Conservation (phyloP, 2,797 vertebrate species). For the Eulemur rubriventer region DNA sequence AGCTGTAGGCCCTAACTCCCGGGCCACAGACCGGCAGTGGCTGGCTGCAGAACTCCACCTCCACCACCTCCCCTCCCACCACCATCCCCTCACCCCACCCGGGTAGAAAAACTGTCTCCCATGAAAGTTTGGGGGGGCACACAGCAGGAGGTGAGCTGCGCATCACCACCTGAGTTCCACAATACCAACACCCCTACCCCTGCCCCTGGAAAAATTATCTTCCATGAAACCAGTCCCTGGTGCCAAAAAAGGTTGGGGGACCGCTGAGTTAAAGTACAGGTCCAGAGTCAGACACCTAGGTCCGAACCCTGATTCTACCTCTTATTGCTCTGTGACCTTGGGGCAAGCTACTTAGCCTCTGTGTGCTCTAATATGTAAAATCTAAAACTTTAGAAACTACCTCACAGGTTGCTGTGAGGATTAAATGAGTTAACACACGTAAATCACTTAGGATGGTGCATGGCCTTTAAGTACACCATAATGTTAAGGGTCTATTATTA, state of each 20-base stretch:
- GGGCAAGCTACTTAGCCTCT: conserved; percentile 43
- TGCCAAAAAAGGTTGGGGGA: not conserved
- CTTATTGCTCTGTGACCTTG: conserved; percentile 13
- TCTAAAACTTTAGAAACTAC: not conserved
- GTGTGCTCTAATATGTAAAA: not conserved
- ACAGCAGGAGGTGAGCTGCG: no score
- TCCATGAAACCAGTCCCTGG: not conserved
- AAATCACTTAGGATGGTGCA: not conserved
- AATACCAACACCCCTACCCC: no score
- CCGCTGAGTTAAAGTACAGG: not conserved
- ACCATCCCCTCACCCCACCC: no score
- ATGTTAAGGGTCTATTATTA: not conserved
- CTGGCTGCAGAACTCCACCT: no score
- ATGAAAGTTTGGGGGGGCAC: no score
- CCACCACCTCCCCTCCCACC: no score
- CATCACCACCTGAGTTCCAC: no score
- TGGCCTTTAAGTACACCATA: not conserved
- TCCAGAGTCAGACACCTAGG: not conserved
- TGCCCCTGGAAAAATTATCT: not conserved
- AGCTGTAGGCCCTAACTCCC: not conserved
- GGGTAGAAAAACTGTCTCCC: no score
- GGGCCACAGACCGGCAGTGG: no score
- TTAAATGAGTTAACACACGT: not conserved
- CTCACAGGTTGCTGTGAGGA: not conserved
- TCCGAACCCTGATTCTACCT: not conserved